phyloP scores from a whole-genome alignment of 1,140 invertebrate genomes.

The Coboldia fuscipes region DNA sequence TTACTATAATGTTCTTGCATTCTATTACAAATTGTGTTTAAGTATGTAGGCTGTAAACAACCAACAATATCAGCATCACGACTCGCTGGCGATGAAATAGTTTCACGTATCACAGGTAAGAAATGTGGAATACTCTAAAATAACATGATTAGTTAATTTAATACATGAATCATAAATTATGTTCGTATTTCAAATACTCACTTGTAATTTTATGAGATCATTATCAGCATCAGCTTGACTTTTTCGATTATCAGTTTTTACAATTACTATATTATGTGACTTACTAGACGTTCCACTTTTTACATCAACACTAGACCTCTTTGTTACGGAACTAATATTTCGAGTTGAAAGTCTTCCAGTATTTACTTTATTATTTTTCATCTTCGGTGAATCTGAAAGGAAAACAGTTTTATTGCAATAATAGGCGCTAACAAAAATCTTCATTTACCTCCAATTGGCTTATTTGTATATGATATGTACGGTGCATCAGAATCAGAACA shows the following conservation, averaged over 20 bases:
- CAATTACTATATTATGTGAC: constrained; percentile 59
- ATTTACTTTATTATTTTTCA: constrained; percentile 31
- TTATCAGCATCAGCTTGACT: constrained; percentile 50
- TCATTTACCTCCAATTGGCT: constrained; percentile 56
- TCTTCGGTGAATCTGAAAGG: constrained; percentile 45
- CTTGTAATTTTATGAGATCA: constrained; percentile 53
- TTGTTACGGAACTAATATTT: constrained; percentile 9
- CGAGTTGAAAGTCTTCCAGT: constrained; percentile 10
- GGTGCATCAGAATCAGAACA: constrained; percentile 79
- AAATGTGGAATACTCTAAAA: constrained; percentile 66
- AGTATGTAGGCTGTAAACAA: constrained; percentile 37
- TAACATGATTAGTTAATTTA: no score
- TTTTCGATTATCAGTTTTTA: constrained; percentile 43
- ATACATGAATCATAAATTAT: no score
- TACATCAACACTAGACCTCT: constrained; percentile 9
- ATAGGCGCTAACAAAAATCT: not conserved
- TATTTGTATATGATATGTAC: constrained; percentile 84
- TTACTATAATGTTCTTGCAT: constrained; percentile 38
- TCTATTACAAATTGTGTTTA: constrained; percentile 14
- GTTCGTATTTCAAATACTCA: constrained; percentile 11
- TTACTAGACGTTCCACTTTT: constrained; percentile 11
- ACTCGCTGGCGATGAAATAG: constrained; percentile 63
- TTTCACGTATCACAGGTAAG: constrained; percentile 76
- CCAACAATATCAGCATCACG: constrained; percentile 75
- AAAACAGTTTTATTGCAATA: not conserved